Base-by-base conservation (phyloP, 2,888 invertebrate genomes). In the Xanthorhoe designata region DNA sequence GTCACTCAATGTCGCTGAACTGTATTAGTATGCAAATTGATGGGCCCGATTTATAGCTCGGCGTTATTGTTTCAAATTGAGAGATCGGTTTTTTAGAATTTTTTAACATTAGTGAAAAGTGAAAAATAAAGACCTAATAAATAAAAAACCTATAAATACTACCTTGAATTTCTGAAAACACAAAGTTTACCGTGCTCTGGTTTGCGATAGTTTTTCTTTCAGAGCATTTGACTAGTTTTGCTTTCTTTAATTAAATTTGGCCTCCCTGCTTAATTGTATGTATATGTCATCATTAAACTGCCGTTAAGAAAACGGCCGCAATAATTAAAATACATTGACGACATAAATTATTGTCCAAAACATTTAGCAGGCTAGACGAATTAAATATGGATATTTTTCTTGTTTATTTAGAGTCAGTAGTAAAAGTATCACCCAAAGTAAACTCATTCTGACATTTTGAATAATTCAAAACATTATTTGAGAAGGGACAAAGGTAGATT, bases 11-110 rank as follows among this genome's bases (percentile, higher is more conserved):
- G 89, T 89, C 90, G 74, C 74, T 45, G 51, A 70, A 75, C 75
- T 78, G 77, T 83, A 88, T 90, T 90, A 88, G 85, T 86, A 89
- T 90, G 84, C 85, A 90, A 90, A 91, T 91, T 91, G 89, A 90
- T 88, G 84, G 81, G 70, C 71, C 74, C 79, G 78, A 87, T 87
- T 85, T 85, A 62, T 51, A 53, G 53, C 49, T 52, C 35, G 56
- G 52, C 42, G 19, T 62, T 62, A 66, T 58, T 66, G 61, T 55
- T 66, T 59, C 47, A 45, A 51, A 58, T 51, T 35, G 54, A 61
- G 61, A 42, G 50, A 17, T 32, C 45, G 35, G 50, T 19, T 35
- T 45, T 56, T 55, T 45, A 15, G 15, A 45, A 9, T 45, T 17
- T 47, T 8, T 5, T 7, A 17, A n/a, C n/a, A n/a, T n/a, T 4